A percentile compares a stretch with the other conserved stretches of the same genome.
phyloP scores from a whole-genome alignment of 2,797 vertebrate species.

The Carcharodon carcharias region DNA sequence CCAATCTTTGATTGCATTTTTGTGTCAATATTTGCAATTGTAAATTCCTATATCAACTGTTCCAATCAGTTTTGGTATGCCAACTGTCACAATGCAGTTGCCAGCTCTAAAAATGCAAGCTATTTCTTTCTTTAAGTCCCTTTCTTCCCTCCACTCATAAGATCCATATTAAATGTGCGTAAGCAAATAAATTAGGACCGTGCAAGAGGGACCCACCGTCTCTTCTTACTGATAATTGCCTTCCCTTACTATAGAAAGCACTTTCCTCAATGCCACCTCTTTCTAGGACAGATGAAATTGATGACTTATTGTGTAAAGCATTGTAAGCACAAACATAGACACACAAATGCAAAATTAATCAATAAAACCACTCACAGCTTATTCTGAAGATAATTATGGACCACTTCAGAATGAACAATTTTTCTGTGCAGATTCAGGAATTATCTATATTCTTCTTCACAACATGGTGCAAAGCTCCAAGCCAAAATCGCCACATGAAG shows the following conservation, averaged over 20 bases:
- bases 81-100: background rate
- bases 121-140: background rate
- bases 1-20: background rate
- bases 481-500: background rate
- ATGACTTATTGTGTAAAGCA: background rate
- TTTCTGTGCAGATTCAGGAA: background rate
- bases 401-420: background rate
- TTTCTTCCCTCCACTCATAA: background rate
- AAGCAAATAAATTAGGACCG: background rate
- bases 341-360: constrained; percentile 20
- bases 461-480: background rate
- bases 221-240: background rate
- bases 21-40: background rate
- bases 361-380: constrained; percentile 23
- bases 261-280: background rate
- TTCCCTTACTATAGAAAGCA: background rate
- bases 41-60: background rate
- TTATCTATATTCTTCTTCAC: background rate
- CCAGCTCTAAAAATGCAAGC: background rate
- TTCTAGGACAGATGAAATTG: background rate
- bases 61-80: background rate
- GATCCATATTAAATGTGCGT: background rate
- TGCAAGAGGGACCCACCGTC: background rate
- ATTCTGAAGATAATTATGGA: background rate
- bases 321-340: background rate